A percentile compares a stretch with the other conserved stretches of the same genome.
Conservation (phyloP, 2,797 vertebrate genomes). For the Sebastes flavidus region DNA sequence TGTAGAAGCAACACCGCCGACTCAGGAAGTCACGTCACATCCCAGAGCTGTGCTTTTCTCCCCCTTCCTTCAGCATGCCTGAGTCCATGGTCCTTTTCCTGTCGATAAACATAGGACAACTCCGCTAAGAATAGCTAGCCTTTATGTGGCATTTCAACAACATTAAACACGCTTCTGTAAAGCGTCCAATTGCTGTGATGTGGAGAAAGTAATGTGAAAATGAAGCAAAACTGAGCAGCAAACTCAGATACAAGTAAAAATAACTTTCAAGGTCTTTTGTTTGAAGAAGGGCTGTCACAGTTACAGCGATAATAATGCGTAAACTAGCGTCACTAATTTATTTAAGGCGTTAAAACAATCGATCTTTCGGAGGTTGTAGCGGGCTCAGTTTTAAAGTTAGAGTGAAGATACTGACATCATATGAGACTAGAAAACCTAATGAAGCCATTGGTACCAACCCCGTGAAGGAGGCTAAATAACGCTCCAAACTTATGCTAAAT, state of each 20-base stretch:
- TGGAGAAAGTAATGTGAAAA: not conserved
- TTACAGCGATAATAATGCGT: too few relatives aligned
- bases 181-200: not conserved
- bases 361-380: too few relatives aligned
- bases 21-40: conserved; percentile 68
- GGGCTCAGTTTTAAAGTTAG: too few relatives aligned
- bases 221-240: not conserved
- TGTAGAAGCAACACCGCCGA: conserved; percentile 31
- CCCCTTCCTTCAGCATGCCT: conserved; percentile 72
- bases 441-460: too few relatives aligned
- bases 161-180: not conserved
- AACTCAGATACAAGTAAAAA: not conserved
- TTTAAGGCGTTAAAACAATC: too few relatives aligned
- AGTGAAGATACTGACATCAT: too few relatives aligned
- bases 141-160: not conserved
- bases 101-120: conserved; percentile 45
- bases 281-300: too few relatives aligned
- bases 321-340: too few relatives aligned
- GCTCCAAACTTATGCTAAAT: too few relatives aligned
- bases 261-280: not conserved
- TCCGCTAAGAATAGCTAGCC: conserved; percentile 18
- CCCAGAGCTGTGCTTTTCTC: conserved; percentile 78
- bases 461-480: too few relatives aligned
- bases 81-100: conserved; percentile 80
- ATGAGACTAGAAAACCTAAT: too few relatives aligned